Conservation (phyloP, 2,113 vertebrate species). For the Cyphomyrus discorhynchus region DNA sequence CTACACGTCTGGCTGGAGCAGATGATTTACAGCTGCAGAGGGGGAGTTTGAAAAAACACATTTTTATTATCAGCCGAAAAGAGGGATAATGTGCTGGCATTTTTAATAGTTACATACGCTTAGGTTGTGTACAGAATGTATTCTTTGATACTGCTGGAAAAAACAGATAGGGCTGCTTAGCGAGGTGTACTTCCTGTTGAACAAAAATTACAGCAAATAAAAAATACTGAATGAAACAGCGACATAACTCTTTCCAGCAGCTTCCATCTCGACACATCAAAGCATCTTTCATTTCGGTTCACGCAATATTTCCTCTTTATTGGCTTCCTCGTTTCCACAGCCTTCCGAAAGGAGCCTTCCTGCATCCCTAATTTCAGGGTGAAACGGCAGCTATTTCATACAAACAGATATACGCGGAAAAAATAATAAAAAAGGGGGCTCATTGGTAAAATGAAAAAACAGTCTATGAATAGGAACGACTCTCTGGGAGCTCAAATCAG, state of each 20-base stretch:
- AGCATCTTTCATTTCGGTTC: background rate
- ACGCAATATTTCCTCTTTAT: background rate
- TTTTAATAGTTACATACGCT: background rate
- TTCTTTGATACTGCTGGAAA: background rate
- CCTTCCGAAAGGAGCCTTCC: background rate
- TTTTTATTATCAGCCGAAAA: background rate
- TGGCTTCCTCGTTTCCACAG: background rate
- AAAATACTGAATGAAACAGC: background rate
- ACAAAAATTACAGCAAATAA: conserved; percentile 9
- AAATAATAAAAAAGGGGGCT: background rate
- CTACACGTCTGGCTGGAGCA: background rate
- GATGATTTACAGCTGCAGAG: background rate
- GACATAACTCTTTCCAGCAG: background rate
- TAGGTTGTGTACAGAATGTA: background rate
- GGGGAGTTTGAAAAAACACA: background rate
- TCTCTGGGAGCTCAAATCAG: conserved; percentile 23
- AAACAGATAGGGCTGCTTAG: background rate
- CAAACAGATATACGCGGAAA: background rate
- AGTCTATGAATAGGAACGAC: conserved; percentile 24
- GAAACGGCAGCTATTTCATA: background rate
- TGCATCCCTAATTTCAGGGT: background rate
- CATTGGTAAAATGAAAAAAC: conserved; percentile 12
- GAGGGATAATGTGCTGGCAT: background rate
- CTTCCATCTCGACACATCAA: background rate
- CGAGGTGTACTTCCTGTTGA: background rate